These are phyloP conservation scores for Willisornis vidua DNA, from an alignment of 2,113 vertebrate genomes.

Conservation along the genomic window DNA sequence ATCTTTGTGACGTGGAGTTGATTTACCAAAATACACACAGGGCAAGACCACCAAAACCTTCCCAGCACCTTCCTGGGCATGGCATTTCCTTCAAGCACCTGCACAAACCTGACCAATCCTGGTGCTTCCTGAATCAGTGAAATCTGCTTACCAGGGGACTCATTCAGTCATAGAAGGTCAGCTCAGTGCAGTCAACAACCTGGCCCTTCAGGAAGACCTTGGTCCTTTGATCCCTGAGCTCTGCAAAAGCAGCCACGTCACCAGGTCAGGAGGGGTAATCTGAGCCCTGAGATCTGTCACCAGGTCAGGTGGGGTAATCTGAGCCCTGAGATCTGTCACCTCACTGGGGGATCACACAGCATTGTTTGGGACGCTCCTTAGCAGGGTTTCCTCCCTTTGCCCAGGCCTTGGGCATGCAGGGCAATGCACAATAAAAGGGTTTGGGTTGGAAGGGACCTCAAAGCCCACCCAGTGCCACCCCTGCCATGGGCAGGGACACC, in stretches of 20 bases:
- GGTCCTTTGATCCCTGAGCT: slow-evolving; percentile 1
- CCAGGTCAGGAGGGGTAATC: not conserved
- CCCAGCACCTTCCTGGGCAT: not conserved
- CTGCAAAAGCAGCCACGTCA: not conserved
- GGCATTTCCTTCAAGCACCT: not conserved
- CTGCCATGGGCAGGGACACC: too few species aligned
- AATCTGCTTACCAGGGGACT: not conserved
- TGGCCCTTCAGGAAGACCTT: not conserved
- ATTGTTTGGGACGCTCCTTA: not conserved
- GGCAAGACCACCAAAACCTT: not conserved
- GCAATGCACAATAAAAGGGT: not conserved
- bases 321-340: not conserved
- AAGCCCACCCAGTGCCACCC: too few species aligned
- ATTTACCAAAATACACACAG: not conserved
- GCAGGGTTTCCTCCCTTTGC: not conserved
- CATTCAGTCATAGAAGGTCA: not conserved
- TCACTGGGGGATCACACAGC: not conserved
- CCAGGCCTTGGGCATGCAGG: not conserved
- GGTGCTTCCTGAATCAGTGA: not conserved
- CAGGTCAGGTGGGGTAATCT: not conserved
- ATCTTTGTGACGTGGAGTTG: not conserved
- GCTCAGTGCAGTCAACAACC: not conserved
- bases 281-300: not conserved
- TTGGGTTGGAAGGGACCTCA: too few species aligned
- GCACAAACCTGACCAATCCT: not conserved